phyloP scores from a whole-genome alignment of 2,888 invertebrate species.

The Ceramica pisi region DNA sequence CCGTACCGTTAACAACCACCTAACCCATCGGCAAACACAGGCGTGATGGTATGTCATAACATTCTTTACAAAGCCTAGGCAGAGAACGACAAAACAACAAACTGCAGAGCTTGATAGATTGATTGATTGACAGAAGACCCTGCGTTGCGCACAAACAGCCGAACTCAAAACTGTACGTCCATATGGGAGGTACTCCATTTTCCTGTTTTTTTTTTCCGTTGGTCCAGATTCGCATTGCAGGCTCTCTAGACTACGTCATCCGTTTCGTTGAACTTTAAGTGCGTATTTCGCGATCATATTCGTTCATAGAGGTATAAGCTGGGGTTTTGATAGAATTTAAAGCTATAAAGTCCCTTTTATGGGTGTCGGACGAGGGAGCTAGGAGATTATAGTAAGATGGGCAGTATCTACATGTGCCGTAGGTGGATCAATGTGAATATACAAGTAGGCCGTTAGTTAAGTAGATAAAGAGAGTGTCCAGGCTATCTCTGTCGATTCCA shows the following conservation, averaged over 20 bases:
- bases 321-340: slow-evolving; percentile 15
- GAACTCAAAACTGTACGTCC: slow-evolving; percentile 17
- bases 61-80: background rate
- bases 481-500: too few relatives aligned
- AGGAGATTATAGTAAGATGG: slow-evolving; percentile 2
- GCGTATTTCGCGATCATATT: slow-evolving; percentile 17
- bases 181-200: background rate
- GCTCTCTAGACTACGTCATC: slow-evolving; percentile 2
- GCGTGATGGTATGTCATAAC: background rate
- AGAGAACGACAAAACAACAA: background rate
- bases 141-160: slow-evolving; percentile 28
- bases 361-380: background rate
- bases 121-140: slow-evolving; percentile 45
- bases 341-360: slow-evolving; percentile 18
- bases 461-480: background rate
- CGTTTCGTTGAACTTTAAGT: slow-evolving; percentile 21
- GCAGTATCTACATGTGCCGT: background rate
- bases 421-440: background rate
- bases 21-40: background rate
- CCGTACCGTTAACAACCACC: background rate
- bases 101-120: background rate
- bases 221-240: slow-evolving; percentile 20
- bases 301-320: slow-evolving; percentile 1
- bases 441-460: background rate
- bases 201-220: background rate